phyloP scores from a whole-genome alignment of 2,797 vertebrate species.

The Choloepus didactylus region DNA sequence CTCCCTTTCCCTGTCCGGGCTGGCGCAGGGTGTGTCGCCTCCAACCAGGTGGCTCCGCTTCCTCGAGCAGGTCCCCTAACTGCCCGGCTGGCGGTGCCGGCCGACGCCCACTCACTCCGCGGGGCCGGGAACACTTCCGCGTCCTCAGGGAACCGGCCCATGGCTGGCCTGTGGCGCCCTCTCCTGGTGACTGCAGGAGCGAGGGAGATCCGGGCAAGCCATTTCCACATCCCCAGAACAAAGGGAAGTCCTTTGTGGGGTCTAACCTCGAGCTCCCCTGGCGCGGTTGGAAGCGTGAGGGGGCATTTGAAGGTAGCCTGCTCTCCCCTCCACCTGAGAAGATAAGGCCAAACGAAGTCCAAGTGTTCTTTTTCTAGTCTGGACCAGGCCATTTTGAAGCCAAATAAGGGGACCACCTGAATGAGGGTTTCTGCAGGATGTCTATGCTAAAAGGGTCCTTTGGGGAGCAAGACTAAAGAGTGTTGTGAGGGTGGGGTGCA shows the following conservation, averaged over 20 bases:
- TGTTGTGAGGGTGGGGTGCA: neutral
- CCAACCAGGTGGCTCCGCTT: neutral
- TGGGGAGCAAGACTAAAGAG: neutral
- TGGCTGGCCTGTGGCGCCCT: neutral
- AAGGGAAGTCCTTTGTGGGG: neutral
- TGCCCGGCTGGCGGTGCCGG: neutral
- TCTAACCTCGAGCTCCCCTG: neutral
- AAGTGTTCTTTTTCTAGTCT: neutral
- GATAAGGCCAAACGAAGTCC: neutral
- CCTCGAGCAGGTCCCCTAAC: neutral
- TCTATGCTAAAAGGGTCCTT: neutral
- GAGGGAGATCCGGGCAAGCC: neutral
- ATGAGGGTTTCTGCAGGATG: neutral
- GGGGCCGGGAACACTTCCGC: accelerated
- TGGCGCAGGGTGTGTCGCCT: neutral
- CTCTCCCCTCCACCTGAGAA: neutral
- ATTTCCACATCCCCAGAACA: neutral
- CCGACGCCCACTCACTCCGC: neutral
- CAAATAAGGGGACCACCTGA: neutral
- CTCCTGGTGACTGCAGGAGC: constrained; percentile 35
- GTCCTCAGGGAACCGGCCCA: accelerated
- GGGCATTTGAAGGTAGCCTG: neutral
- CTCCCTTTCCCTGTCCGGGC: neutral
- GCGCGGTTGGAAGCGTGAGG: neutral
- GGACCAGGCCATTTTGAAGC: neutral